Percentiles rank a stretch among this genome's conserved stretches.
phyloP scores from a whole-genome alignment of 2,113 vertebrate genomes.

The Chloropsis cyanopogon region DNA sequence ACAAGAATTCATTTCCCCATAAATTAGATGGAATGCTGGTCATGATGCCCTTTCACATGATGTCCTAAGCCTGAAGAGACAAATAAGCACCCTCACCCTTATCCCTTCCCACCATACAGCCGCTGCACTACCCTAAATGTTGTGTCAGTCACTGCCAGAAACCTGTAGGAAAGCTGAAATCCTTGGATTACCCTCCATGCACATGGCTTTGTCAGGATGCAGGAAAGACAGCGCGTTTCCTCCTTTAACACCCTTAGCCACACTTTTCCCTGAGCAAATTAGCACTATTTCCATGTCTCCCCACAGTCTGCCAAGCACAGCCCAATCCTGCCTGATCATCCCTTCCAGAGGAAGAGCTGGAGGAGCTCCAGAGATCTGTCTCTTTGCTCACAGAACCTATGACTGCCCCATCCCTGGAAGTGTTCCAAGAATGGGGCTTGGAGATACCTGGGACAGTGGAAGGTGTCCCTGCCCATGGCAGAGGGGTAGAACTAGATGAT shows the following conservation, averaged over 20 bases:
- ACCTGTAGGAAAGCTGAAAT: not conserved
- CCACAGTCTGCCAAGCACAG: not conserved
- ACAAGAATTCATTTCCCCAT: not conserved
- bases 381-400: not conserved
- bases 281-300: not conserved
- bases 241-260: not conserved
- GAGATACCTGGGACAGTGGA: not conserved
- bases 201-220: not conserved
- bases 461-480: not conserved
- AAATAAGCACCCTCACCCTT: not conserved
- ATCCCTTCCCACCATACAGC: not conserved
- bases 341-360: not conserved
- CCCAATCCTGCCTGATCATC: not conserved
- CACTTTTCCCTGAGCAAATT: not conserved
- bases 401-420: not conserved
- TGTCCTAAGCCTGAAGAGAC: not conserved
- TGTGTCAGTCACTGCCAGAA: not conserved
- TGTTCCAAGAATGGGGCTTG: not conserved
- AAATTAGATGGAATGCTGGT: not conserved
- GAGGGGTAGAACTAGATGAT: not conserved
- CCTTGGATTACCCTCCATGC: not conserved
- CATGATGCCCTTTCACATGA: not conserved
- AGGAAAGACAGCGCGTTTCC: not conserved
- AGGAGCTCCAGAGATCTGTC: not conserved
- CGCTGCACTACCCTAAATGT: fast-evolving